Conservation (phyloP, 35 echinoderm and acorn worm genomes). For the Heliocidaris tuberculata region DNA sequence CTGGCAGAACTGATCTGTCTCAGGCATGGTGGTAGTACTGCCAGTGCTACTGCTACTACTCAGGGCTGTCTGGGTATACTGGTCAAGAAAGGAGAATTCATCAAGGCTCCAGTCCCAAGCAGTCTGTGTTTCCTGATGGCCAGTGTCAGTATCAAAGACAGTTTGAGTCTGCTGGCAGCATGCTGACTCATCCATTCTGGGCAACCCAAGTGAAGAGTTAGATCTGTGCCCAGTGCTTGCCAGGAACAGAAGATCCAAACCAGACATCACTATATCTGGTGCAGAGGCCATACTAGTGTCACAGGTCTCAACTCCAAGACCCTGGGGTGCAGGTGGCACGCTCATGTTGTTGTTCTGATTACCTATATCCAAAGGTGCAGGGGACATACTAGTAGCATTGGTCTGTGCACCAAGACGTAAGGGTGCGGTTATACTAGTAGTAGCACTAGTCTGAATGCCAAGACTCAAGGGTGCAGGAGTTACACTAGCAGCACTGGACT, state of each 20-base stretch:
- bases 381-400: background rate
- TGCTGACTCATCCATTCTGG: background rate
- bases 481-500: background rate
- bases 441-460: background rate
- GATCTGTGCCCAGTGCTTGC: conserved; percentile 15
- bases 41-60: background rate
- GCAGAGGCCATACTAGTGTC: background rate
- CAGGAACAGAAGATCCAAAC: conserved; percentile 32
- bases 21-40: background rate
- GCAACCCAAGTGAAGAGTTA: background rate
- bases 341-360: background rate
- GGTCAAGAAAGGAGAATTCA: conserved; percentile 43
- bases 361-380: too few species aligned
- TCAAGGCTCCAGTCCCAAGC: conserved; percentile 46
- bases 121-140: conserved; percentile 38
- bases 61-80: conserved; percentile 38
- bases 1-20: conserved; percentile 28
- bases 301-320: background rate
- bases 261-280: background rate
- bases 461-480: background rate
- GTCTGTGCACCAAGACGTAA: background rate
- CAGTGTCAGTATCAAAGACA: background rate
- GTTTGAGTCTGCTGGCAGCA: conserved; percentile 48
- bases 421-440: background rate
- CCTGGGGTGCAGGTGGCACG: background rate